Conservation (phyloP, 2,113 vertebrate genomes). For the Nothobranchius kuhntae region DNA sequence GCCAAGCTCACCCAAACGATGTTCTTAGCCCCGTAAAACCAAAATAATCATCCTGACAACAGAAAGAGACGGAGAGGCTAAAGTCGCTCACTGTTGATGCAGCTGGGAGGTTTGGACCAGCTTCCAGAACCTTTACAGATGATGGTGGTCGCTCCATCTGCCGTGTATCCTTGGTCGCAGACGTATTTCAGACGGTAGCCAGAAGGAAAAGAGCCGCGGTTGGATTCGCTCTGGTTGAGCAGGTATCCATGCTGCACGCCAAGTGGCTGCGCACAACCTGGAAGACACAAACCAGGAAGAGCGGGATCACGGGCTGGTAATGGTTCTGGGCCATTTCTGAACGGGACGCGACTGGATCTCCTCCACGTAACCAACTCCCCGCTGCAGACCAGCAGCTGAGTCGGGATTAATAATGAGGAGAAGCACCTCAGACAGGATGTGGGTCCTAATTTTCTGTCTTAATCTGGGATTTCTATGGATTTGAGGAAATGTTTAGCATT, state of each 20-base stretch:
- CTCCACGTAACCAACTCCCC: background rate
- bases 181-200: conserved; percentile 77
- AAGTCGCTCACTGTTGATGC: conserved; percentile 63
- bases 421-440: too few species aligned
- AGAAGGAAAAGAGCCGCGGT: conserved; percentile 72
- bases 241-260: conserved; percentile 71
- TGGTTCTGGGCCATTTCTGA: background rate
- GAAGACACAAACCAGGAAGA: conserved; percentile 17
- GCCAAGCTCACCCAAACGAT: too few species aligned
- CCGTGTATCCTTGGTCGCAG: conserved; percentile 75
- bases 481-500: too few species aligned
- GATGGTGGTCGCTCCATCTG: conserved; percentile 72
- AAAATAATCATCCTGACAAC: too few species aligned
- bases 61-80: too few species aligned
- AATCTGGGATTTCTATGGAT: conserved; percentile 4
- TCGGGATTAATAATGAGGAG: background rate
- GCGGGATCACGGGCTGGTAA: conserved; percentile 3
- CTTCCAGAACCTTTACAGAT: conserved; percentile 69
- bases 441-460: conserved; percentile 24
- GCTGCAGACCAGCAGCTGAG: conserved; percentile 13
- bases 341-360: background rate
- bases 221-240: conserved; percentile 79
- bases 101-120: conserved; percentile 76
- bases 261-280: conserved; percentile 73
- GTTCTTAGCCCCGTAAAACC: too few species aligned